Conservation (phyloP, 1,140 invertebrate genomes). For the Drosophila sp. region DNA sequence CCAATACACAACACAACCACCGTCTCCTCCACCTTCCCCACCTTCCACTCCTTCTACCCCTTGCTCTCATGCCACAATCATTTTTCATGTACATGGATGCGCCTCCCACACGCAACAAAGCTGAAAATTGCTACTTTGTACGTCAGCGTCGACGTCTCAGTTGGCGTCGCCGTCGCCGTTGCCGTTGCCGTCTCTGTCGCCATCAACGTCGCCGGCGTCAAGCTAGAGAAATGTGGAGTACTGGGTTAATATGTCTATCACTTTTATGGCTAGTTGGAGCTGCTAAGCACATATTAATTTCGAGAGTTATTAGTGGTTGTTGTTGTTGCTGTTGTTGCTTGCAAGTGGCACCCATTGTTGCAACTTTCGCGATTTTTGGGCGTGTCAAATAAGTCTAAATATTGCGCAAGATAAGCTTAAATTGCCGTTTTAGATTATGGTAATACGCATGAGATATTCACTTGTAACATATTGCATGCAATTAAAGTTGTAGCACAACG, state of each 20-base stretch:
- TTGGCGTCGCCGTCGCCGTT: constrained; percentile 4
- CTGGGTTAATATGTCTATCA: constrained; percentile 81
- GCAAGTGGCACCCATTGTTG: constrained; percentile 4
- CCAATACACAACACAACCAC: constrained; percentile 32
- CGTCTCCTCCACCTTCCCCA: constrained; percentile 34
- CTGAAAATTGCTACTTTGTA: constrained; percentile 81
- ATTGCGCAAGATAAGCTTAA: constrained; percentile 26
- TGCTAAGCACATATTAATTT: constrained; percentile 57
- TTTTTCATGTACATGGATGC: constrained; percentile 1
- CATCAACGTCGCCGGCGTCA: constrained; percentile 16
- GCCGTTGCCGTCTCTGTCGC: constrained; percentile 6
- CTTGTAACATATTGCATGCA: background rate
- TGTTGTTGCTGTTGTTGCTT: constrained; percentile 1
- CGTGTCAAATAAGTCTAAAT: constrained; percentile 2
- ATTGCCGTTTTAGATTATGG: constrained; percentile 15
- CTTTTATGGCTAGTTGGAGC: constrained; percentile 74
- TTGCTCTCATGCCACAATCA: constrained; percentile 5
- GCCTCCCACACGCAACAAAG: constrained; percentile 68
- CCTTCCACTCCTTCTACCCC: too few relatives aligned
- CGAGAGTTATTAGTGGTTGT: constrained; percentile 25
- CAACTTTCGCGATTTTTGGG: constrained; percentile 2
- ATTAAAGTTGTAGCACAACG: too few relatives aligned
- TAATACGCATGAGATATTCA: background rate
- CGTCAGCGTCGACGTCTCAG: constrained; percentile 24
- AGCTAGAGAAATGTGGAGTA: constrained; percentile 68